Percentiles rank a stretch among this genome's conserved stretches.
These are phyloP conservation scores for Agriopis marginaria DNA, from an alignment of 2,888 invertebrate genomes.

Conservation along the genomic window DNA sequence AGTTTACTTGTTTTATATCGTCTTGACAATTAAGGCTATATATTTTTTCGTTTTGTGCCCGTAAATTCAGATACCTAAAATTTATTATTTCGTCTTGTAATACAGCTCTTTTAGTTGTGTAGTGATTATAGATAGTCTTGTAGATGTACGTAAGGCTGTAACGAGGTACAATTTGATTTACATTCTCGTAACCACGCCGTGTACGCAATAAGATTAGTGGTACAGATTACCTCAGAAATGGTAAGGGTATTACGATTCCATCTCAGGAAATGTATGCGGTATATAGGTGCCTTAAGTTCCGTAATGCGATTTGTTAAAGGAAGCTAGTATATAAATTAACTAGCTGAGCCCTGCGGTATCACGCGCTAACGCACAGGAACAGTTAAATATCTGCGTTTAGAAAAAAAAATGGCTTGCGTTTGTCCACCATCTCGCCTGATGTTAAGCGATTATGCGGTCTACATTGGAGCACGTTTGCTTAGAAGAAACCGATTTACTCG, in stretches of 20 bases:
- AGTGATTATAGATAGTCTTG: neutral
- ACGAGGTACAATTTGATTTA: constrained; percentile 29
- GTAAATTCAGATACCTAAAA: no score
- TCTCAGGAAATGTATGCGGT: constrained; percentile 24
- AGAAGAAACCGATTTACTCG: no score
- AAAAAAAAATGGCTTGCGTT: no score
- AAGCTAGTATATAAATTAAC: neutral
- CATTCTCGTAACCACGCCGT: constrained; percentile 25
- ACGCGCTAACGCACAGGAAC: no score
- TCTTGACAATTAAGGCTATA: no score
- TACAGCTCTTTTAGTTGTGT: neutral
- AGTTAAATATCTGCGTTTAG: no score
- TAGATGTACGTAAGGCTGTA: constrained; percentile 5
- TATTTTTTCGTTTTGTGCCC: no score
- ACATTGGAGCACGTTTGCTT: no score
- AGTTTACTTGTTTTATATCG: no score
- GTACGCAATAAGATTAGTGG: constrained; percentile 27
- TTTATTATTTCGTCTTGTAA: neutral
- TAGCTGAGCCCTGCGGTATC: no score
- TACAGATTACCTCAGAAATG: constrained; percentile 31
- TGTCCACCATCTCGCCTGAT: no score
- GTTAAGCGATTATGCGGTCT: no score
- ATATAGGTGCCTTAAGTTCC: constrained; percentile 15
- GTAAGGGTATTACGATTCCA: constrained; percentile 35
- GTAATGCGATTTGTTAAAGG: constrained; percentile 28